Conservation (phyloP, 2,113 vertebrate species). For the Gymnobelideus leadbeateri region DNA sequence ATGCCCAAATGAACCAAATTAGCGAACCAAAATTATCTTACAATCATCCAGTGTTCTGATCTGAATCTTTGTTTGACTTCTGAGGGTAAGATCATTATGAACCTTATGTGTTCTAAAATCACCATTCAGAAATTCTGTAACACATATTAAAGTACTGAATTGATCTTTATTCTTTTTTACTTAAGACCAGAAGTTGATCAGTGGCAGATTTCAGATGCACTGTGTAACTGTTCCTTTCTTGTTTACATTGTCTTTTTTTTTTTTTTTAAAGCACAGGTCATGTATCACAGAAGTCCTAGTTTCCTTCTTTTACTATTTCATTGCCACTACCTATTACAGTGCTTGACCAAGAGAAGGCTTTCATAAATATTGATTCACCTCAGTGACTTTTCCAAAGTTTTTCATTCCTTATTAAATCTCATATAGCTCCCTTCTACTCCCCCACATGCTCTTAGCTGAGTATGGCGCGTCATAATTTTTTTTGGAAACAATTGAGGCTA, state of each 20-base stretch:
- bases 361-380: neutral
- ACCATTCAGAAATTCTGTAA: neutral
- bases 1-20: neutral
- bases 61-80: neutral
- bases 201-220: too few species aligned
- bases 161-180: neutral
- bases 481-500: neutral
- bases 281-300: neutral
- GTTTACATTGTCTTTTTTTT: too few species aligned
- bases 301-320: neutral
- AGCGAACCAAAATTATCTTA: neutral
- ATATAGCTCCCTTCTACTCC: neutral
- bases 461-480: neutral
- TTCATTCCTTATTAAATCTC: neutral
- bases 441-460: too few species aligned
- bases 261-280: neutral
- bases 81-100: neutral
- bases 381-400: neutral
- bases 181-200: too few species aligned
- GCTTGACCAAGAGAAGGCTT: neutral
- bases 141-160: neutral
- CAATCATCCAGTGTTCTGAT: neutral
- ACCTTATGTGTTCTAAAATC: neutral
- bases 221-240: too few species aligned
- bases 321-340: neutral